Evolutionary conservation across 2,888 invertebrate species (phyloP).

Genomic region (Ctena decussata): DNA sequence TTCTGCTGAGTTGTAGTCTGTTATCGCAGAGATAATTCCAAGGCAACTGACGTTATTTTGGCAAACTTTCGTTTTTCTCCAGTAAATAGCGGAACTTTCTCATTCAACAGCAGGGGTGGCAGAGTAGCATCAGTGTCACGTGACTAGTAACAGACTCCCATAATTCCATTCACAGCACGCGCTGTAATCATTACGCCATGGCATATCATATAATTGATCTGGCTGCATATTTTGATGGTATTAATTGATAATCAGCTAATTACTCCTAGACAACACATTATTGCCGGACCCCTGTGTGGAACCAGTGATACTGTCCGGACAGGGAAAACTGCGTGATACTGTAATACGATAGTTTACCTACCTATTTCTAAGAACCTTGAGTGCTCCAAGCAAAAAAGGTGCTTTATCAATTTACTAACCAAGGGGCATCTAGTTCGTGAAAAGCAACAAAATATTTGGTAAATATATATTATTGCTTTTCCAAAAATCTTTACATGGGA

Average conservation of each 20-base stretch:
- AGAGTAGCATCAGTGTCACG: not conserved
- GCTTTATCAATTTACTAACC: no score
- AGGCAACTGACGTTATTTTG: not conserved
- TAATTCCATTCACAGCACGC: not conserved
- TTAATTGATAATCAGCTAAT: not conserved
- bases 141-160: not conserved
- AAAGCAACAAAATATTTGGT: no score
- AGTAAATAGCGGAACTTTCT: constrained; percentile 44
- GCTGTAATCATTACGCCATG: not conserved
- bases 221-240: not conserved
- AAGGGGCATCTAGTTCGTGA: no score
- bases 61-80: constrained; percentile 34
- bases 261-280: not conserved
- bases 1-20: not conserved
- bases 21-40: not conserved
- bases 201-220: not conserved
- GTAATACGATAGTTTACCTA: constrained; percentile 3
- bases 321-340: not conserved
- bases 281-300: not conserved
- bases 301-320: not conserved
- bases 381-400: no score
- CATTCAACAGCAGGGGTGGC: constrained; percentile 24
- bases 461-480: no score
- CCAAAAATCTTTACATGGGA: no score
- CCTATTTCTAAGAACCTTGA: not conserved